A percentile compares a stretch with the other conserved stretches of the same genome.
phyloP scores from a whole-genome alignment of 2,888 invertebrate genomes.

The Plemyria rubiginata region DNA sequence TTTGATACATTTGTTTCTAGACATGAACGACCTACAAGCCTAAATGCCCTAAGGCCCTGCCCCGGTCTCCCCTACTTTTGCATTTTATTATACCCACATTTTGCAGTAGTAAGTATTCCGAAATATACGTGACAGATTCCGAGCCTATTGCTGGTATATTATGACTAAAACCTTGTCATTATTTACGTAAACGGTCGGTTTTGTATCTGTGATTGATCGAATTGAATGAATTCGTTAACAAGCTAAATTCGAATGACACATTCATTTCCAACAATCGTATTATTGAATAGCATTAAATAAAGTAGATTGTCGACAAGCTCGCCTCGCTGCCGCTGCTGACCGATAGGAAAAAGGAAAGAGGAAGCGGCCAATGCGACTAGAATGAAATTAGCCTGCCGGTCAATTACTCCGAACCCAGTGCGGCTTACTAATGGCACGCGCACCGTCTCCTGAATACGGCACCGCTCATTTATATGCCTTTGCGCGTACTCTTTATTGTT shows the following conservation, averaged over 20 bases:
- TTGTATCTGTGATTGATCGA: neutral
- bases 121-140: no score
- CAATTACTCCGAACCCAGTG: conserved; percentile 79
- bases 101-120: no score
- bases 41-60: no score
- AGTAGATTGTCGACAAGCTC: conserved; percentile 51
- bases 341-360: conserved; percentile 85
- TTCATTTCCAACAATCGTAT: conserved; percentile 15
- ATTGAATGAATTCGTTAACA: conserved; percentile 10
- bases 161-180: no score
- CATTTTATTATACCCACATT: no score
- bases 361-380: conserved; percentile 80
- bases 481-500: conserved; percentile 80
- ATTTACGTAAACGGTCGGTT: neutral
- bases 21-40: no score
- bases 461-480: conserved; percentile 79
- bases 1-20: no score
- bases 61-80: no score
- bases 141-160: no score
- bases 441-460: conserved; percentile 76
- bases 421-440: conserved; percentile 79
- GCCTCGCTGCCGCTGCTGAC: conserved; percentile 74
- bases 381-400: conserved; percentile 82
- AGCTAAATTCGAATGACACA: conserved; percentile 19
- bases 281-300: conserved; percentile 19